Evolutionary conservation across 2,888 invertebrate genomes (phyloP), one percentile per base, ranked within the genome.

Genomic region (Phoronis australis): DNA sequence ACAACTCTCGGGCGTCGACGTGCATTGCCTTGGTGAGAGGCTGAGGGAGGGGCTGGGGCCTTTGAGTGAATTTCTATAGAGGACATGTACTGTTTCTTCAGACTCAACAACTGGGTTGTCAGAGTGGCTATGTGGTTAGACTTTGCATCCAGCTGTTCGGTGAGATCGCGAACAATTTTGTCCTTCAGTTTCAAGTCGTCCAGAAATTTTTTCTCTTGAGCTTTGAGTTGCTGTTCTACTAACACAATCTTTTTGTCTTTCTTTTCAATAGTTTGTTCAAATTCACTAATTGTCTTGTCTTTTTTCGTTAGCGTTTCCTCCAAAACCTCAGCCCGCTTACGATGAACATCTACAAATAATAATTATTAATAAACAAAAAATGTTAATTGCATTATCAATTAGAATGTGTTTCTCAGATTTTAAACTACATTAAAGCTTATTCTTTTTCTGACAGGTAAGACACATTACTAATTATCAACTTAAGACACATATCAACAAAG

Each of bases 141-240:
- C 47, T 71, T 69, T n/a, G 63, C 58, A 35, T 70, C 69, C 24
- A 69, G 53, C 42, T 73, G 68, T 3, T 64, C 63, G 48, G 61
- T 60, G 6, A 68, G 51, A 21, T 56, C 51, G 40, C 64, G 65
- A 23, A 68, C 52, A 38, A 60, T 58, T 47, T 61, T 55, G 35
- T 57, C 57, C 43, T 61, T 62, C 23, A 52, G 47, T 45, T 64
- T 53, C 37, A 65, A 45, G 48, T 69, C 66, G 39, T 69, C 66
- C 25, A 64, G 54, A 47, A 60, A 61, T 48, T 65, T 65, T 55
- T 64, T 68, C 47, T 68, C 65, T 47, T 62, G 62, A 42, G 61
- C 55, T 45, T 62, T 61, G 18, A 65, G 54, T 38, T 60, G 61
- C 31, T 61, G 57, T 51, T 69, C 66, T 39, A 66, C 53, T 22